These are phyloP conservation scores for Syrmaticus mikado DNA, from an alignment of 2,113 vertebrate species.

Conservation along the genomic window DNA sequence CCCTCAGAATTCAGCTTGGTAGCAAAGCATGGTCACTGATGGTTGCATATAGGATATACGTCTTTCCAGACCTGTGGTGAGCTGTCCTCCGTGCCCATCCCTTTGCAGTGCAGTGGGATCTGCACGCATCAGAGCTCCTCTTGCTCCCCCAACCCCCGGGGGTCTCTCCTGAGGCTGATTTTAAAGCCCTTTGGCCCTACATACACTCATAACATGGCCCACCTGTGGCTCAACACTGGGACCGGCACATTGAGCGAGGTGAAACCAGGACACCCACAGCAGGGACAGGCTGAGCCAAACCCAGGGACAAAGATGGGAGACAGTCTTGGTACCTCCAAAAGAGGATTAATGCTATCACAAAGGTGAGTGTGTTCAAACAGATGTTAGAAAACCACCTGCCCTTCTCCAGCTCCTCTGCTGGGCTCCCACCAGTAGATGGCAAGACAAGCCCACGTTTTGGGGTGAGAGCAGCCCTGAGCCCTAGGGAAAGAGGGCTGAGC, in stretches of 20 bases:
- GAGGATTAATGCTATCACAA: rapidly evolving
- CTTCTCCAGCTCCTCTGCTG: background rate
- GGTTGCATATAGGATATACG: rapidly evolving
- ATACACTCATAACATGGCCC: rapidly evolving
- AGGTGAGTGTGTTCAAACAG: rapidly evolving
- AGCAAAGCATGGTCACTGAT: no score
- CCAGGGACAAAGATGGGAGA: rapidly evolving
- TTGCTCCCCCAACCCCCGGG: background rate
- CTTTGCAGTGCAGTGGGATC: rapidly evolving
- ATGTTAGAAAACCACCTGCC: background rate
- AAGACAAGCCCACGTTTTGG: background rate
- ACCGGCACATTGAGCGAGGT: rapidly evolving
- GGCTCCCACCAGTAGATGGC: slow-evolving; percentile 50
- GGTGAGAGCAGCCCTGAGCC: background rate
- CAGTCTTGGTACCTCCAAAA: background rate
- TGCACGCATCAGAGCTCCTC: rapidly evolving
- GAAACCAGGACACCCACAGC: background rate
- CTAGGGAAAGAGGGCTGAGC: no score
- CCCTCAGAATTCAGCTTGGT: background rate
- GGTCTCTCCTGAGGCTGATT: background rate
- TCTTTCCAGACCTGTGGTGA: rapidly evolving
- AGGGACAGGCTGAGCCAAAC: background rate
- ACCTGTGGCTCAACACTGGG: background rate
- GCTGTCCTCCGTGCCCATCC: rapidly evolving
- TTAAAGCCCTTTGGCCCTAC: background rate